These are phyloP conservation scores for Rhingia rostrata DNA, from an alignment of 2,888 invertebrate genomes.

Conservation along the genomic window DNA sequence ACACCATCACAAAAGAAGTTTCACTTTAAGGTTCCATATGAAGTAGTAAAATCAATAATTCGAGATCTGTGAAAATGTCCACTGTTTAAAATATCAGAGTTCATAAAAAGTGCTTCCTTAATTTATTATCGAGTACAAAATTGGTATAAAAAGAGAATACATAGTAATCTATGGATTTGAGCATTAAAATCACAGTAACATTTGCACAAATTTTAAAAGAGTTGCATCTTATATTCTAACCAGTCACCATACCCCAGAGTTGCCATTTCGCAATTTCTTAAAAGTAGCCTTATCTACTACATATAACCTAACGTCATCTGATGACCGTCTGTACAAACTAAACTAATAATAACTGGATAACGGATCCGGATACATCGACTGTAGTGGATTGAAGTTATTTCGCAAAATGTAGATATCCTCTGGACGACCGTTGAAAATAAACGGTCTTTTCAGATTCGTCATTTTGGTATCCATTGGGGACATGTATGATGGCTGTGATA, in stretches of 20 bases:
- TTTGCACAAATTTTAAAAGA: conserved; percentile 36
- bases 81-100: not conserved
- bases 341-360: conserved; percentile 62
- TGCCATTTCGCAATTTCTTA: conserved; percentile 19
- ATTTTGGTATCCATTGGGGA: conserved; percentile 86
- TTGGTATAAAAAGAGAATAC: not conserved
- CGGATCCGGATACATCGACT: conserved; percentile 79
- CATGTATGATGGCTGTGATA: conserved; percentile 72
- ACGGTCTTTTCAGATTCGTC: conserved; percentile 89
- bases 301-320: conserved; percentile 7
- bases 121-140: not conserved
- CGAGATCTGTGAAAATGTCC: not conserved
- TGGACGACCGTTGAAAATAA: conserved; percentile 88
- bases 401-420: conserved; percentile 82
- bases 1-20: too few species aligned
- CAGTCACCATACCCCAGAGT: conserved; percentile 36
- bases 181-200: conserved; percentile 56
- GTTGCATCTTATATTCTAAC: conserved; percentile 13
- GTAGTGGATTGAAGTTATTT: conserved; percentile 80
- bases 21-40: too few species aligned
- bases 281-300: conserved; percentile 1
- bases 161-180: conserved; percentile 6
- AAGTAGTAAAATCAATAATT: not conserved
- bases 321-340: not conserved
- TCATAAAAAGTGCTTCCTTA: not conserved